These are phyloP conservation scores for Ochropleura plecta DNA, from an alignment of 2,888 invertebrate genomes.

Conservation along the genomic window DNA sequence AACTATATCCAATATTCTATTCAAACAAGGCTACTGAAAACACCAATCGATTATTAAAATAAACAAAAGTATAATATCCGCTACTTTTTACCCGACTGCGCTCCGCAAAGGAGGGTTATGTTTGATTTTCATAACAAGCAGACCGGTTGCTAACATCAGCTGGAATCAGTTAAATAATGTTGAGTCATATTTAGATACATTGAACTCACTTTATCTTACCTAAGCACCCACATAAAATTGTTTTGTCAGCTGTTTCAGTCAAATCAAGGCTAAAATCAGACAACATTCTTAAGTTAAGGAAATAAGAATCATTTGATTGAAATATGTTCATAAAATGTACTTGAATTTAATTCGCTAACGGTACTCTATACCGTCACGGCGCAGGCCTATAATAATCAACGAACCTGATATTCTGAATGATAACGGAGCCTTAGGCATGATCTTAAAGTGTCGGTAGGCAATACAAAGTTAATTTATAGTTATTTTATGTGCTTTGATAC, in stretches of 20 bases:
- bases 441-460: slow-evolving; percentile 36
- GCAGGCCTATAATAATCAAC: slow-evolving; percentile 27
- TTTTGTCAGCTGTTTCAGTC: slow-evolving; percentile 50
- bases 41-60: slow-evolving; percentile 17
- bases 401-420: slow-evolving; percentile 42
- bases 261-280: slow-evolving; percentile 37
- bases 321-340: slow-evolving; percentile 12
- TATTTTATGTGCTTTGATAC: slow-evolving; percentile 38
- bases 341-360: slow-evolving; percentile 42
- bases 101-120: too few relatives aligned
- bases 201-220: slow-evolving; percentile 33
- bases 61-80: slow-evolving; percentile 12
- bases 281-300: slow-evolving; percentile 11
- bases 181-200: slow-evolving; percentile 46
- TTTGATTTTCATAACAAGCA: slow-evolving; percentile 29
- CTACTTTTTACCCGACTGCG: too few relatives aligned
- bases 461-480: slow-evolving; percentile 39
- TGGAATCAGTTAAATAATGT: slow-evolving; percentile 27
- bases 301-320: slow-evolving; percentile 22
- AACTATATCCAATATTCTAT: slow-evolving; percentile 13
- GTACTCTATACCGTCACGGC: slow-evolving; percentile 30
- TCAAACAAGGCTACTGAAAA: slow-evolving; percentile 1
- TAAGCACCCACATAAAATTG: slow-evolving; percentile 30
- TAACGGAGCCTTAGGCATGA: slow-evolving; percentile 43
- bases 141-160: slow-evolving; percentile 16